These are phyloP conservation scores for Galleria mellonella DNA, from an alignment of 1,140 invertebrate genomes.

Conservation along the genomic window DNA sequence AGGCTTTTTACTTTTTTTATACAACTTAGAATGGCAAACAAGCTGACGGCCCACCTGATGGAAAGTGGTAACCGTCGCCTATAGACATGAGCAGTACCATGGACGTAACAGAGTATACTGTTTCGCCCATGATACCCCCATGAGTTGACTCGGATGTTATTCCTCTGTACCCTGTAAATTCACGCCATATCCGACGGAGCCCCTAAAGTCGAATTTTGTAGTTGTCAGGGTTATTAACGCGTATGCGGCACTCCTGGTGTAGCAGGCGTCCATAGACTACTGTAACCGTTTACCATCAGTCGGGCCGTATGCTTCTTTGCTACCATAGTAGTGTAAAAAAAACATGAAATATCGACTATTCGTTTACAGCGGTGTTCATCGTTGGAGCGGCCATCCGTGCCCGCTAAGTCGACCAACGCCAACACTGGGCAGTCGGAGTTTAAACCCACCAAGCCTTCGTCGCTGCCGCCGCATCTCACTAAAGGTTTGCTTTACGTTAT, in stretches of 20 bases:
- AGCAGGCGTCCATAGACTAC: too few relatives aligned
- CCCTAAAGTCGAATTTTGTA: too few relatives aligned
- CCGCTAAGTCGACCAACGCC: slow-evolving; percentile 74
- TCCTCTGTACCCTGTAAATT: too few relatives aligned
- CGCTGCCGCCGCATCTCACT: slow-evolving; percentile 82
- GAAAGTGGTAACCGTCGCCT: too few relatives aligned
- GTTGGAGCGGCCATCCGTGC: slow-evolving; percentile 81
- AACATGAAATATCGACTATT: not conserved
- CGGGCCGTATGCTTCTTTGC: not conserved
- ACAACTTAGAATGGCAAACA: too few relatives aligned
- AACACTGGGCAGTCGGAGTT: slow-evolving; percentile 64
- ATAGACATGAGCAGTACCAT: too few relatives aligned
- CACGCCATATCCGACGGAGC: too few relatives aligned
- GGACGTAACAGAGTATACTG: too few relatives aligned
- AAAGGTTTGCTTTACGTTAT: slow-evolving; percentile 73
- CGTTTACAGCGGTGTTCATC: slow-evolving; percentile 84
- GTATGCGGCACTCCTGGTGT: not conserved
- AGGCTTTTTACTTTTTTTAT: not conserved
- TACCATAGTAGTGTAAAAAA: not conserved
- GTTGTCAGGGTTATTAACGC: not conserved
- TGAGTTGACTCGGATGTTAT: too few relatives aligned
- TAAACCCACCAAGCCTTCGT: slow-evolving; percentile 78
- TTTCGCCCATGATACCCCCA: too few relatives aligned
- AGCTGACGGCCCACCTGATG: too few relatives aligned
- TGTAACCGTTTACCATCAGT: not conserved